These are phyloP conservation scores for Eledona agricola DNA, from an alignment of 2,888 invertebrate genomes.

Conservation along the genomic window DNA sequence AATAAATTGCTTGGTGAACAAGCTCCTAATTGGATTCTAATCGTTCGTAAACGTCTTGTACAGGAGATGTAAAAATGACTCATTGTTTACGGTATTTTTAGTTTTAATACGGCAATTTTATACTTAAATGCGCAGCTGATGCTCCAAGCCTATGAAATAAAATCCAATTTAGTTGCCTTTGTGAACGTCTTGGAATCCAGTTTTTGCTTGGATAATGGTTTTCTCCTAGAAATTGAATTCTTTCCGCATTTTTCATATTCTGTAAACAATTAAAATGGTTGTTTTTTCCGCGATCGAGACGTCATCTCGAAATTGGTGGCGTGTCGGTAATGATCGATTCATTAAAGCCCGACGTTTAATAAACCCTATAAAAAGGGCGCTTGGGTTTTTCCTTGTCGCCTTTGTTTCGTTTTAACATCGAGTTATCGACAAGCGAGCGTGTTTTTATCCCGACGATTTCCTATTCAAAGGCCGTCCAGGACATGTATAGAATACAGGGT, in stretches of 20 bases:
- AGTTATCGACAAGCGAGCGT: slow-evolving; percentile 43
- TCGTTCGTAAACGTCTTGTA: slow-evolving; percentile 2
- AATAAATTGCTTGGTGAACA: no score
- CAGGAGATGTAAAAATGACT: slow-evolving; percentile 24
- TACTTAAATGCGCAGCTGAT: slow-evolving; percentile 35
- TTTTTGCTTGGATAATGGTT: slow-evolving; percentile 28
- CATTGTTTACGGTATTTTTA: slow-evolving; percentile 35
- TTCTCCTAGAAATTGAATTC: slow-evolving; percentile 34
- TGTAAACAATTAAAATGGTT: slow-evolving; percentile 32
- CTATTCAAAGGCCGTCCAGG: slow-evolving; percentile 53
- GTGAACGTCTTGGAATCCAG: slow-evolving; percentile 35
- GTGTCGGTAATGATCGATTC: slow-evolving; percentile 9
- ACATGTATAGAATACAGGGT: slow-evolving; percentile 52
- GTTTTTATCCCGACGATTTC: slow-evolving; percentile 51
- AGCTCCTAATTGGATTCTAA: slow-evolving; percentile 1
- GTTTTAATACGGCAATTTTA: slow-evolving; percentile 36
- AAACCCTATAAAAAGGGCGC: slow-evolving; percentile 5
- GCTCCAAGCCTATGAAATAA: slow-evolving; percentile 33
- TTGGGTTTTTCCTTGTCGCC: slow-evolving; percentile 23
- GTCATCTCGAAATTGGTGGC: slow-evolving; percentile 7
- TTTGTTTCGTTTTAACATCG: slow-evolving; percentile 43
- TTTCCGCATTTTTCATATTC: slow-evolving; percentile 38
- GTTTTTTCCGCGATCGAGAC: slow-evolving; percentile 11
- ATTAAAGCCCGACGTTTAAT: slow-evolving; percentile 6
- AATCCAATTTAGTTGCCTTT: slow-evolving; percentile 39